Base-by-base conservation (phyloP, 2,888 invertebrate genomes). In the Meiosimyza decipiens region DNA sequence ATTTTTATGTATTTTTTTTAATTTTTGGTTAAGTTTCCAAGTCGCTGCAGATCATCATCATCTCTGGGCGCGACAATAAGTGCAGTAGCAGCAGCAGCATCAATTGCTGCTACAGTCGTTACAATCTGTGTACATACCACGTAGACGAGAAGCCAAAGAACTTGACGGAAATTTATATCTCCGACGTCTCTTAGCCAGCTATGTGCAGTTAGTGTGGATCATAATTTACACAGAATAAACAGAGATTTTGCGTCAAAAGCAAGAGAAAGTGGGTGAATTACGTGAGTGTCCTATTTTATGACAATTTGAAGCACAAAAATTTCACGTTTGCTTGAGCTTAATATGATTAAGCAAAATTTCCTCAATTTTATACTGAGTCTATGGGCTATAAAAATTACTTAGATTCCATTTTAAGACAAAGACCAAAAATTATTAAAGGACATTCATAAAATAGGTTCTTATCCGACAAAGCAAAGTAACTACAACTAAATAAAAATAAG, bases 1-100 rank as follows among this genome's bases (percentile, higher is more conserved):
- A 78, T 76, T 69, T 73, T 59, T 62, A 70, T 70, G 15, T n/a
- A n/a, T n/a, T n/a, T 63, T 63, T 63, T 40, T 54, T 16, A 62
- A 62, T 62, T 70, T 70, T 54, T 52, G 54, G 63, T 54, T 70
- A 9, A 54, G 52, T 63, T 63, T 51, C 50, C 57, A 28, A 28
- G 70, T 55, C 67, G 52, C 54, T 50, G 57, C 28, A 28, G 28
- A 64, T 13, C 28, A 51, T 60, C 51, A 51, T 4, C 54, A 18
- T n/a, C n/a, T 7, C n/a, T 54, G 54, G 9, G 54, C n/a, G 54
- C 18, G 54, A 18, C n/a, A 54, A 40, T 9, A 40, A 40, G 40
- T 54, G 47, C 54, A 63, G 22, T 52, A 16, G 71, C 64, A 59
- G 60, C 62, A 40, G n/a, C 62, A 22, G 69, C 60, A 60, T 6